Base-by-base conservation (phyloP, 2,888 invertebrate species). In the Penaeus monodon region DNA sequence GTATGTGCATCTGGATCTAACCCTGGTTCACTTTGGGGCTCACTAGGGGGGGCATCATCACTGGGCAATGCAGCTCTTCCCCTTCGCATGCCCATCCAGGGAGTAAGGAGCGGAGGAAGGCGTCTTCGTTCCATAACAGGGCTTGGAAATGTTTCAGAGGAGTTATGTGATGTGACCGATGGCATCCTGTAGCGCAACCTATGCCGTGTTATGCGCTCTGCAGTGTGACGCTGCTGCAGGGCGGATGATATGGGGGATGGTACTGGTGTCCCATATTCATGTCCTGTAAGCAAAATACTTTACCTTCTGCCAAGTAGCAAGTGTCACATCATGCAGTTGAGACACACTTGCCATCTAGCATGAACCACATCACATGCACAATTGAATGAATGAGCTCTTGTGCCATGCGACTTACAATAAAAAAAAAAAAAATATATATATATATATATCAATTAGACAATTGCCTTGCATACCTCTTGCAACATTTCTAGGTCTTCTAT, bases 171-270 rank as follows among this genome's bases (percentile, higher is more conserved):
- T 29, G 84, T 44, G 68, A 66, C 49, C 22, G 84, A 64, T 33
- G 44, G 66, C 78, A 80, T 64, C 10, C 76, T 74, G 38, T 64
- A 76, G 64, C 77, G 84, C 68, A 81, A 38, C 24, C 84, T 74
- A 63, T 74, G 84, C 20, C 78, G 79, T 12, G 88, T 88, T 74
- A 84, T 81, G 20, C 84, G 81, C n/a, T 88, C 88, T 20, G 80
- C n/a, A 33, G 88, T 88, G 66, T 81, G 84, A 27, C 88, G 38
- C 68, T 84, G 88, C 24, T 77, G 88, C 68, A 88, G 79, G 17
- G 88, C 88, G 24, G 88, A 84, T n/a, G 88, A 84, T n/a, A 84
- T 74, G 24, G 88, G 88, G 8, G 88, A 88, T 70, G 84, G 88
- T 24, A 88, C 80, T 14, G 88, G 88, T 17, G 88, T 84, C 44